Evolutionary conservation across 1,140 invertebrate species (phyloP), one percentile per base, ranked within the genome.

Genomic region (Temnothorax curvispinosus): DNA sequence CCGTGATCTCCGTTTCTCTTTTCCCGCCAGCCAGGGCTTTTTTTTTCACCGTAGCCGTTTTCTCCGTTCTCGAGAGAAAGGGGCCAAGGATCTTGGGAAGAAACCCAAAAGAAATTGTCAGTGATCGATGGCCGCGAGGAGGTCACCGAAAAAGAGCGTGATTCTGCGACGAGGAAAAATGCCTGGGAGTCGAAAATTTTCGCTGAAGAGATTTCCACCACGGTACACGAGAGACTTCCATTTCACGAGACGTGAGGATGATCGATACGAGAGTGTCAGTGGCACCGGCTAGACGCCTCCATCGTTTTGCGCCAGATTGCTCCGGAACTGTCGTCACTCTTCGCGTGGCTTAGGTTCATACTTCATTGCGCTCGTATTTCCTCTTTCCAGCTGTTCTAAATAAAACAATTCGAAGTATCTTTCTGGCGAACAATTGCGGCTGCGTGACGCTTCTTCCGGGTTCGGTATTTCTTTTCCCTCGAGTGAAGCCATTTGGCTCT

Each of bases 41-140:
- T 88, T 71, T 58, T 52, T 75, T 32, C 47, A 50, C 3, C 60
- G n/a, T 50, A 50, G 27, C 41, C 69, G 80, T 62, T 82, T 38
- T 65, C 84, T 76, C 50, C 60, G 27, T 77, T 69, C 56, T 62
- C 74, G 54, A 58, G 77, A 71, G 69, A 60, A 60, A 82, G 56
- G 35, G 47, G 52, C 77, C 65, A 72, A 87, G 65, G 67, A 87
- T 87, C 41, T 47, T 35, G 44, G 85, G 54, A 87, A 72, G 85
- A 87, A 74, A 38, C 47, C 78, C 67, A 47, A 82, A 86, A 87
- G 78, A 87, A 87, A 87, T 64, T 87, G 85, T 82, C 85, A 87
- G 85, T 87, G 85, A 87, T 87, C 78, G 85, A 87, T 87, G 85
- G 67, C 41, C 35, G 27, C 54, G 41, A 35, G 52, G 21, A 60